phyloP scores from a whole-genome alignment of 2,797 vertebrate species.

The Mormyrus proboscirostris region DNA sequence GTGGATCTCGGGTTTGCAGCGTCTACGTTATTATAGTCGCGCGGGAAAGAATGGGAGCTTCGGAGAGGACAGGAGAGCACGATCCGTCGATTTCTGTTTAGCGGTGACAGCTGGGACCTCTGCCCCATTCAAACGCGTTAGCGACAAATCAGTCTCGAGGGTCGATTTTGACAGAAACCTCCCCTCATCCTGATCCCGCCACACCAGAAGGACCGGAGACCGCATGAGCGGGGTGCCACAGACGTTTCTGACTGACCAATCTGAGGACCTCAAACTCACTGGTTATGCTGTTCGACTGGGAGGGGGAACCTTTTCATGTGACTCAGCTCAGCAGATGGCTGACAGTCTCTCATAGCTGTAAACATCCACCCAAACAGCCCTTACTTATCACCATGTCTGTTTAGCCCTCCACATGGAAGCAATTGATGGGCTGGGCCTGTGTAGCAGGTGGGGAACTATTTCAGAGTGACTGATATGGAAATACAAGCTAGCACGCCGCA shows the following conservation, averaged over 20 bases:
- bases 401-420: conserved; percentile 41
- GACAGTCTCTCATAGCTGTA: conserved; percentile 46
- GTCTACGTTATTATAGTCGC: not conserved
- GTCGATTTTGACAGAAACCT: not conserved
- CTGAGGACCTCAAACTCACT: conserved; percentile 33
- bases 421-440: conserved; percentile 19
- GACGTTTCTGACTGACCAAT: not conserved
- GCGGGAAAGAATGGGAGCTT: not conserved
- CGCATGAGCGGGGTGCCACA: not conserved
- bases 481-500: not conserved
- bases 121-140: conserved; percentile 63
- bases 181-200: not conserved
- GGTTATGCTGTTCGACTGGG: conserved; percentile 30
- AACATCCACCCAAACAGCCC: conserved; percentile 46
- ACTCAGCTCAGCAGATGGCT: conserved; percentile 46
- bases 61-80: conserved; percentile 1
- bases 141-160: conserved; percentile 59
- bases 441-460: conserved; percentile 48
- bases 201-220: not conserved
- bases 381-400: conserved; percentile 23
- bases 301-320: conserved; percentile 48
- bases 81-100: conserved; percentile 23
- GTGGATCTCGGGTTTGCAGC: not conserved
- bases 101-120: conserved; percentile 48
- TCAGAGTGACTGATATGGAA: conserved; percentile 17